Base-by-base conservation (phyloP, 2,797 vertebrate genomes). In the Clarias platycephalus region DNA sequence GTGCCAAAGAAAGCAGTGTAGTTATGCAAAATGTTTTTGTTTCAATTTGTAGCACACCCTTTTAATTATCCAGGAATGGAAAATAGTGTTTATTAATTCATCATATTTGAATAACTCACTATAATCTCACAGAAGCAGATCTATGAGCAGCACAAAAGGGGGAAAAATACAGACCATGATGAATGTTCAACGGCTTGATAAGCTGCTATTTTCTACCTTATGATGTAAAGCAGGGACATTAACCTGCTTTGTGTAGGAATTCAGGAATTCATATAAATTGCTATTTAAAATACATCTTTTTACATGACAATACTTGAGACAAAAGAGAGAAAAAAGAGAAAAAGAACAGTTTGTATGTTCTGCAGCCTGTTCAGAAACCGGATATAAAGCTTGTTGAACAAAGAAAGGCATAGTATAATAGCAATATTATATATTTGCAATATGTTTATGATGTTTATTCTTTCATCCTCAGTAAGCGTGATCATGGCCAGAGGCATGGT, bases 301-400 rank as follows among this genome's bases (percentile, higher is more conserved):
- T 4, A 76, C 3, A 15, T 44, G 12, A 58, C 24, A 58, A 26
- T 44, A 13, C 31, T 24, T 68, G 64, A 58, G 22, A 31, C 16
- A 31, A 68, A 44, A 40, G 31, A 7, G 49, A 62, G 1, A 66
- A 58, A 26, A 16, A 37, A 24, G 7, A 62, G 13, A 34, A 3
- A 67, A 16, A 78, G 13, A 18, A 20, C 72, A 26, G 62, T 49
- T 63, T 89, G 87, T 87, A 85, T 24, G 91, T 89, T 90, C 91
- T 85, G 79, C 77, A 89, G 86, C 83, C 88, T 86, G 89, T 58
- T 76, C 20, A 34, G 28, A 18, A 22, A n/a, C 16, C 40, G 26
- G n/a, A 26, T 26, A 2, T 55, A 55, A 74, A 53, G 24, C 7
- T 28, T 1, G 0, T 2, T 10, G 26, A 31, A 58, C 20, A 37